These are phyloP conservation scores for Edolisoma coerulescens DNA, from an alignment of 2,113 vertebrate species.

Conservation along the genomic window DNA sequence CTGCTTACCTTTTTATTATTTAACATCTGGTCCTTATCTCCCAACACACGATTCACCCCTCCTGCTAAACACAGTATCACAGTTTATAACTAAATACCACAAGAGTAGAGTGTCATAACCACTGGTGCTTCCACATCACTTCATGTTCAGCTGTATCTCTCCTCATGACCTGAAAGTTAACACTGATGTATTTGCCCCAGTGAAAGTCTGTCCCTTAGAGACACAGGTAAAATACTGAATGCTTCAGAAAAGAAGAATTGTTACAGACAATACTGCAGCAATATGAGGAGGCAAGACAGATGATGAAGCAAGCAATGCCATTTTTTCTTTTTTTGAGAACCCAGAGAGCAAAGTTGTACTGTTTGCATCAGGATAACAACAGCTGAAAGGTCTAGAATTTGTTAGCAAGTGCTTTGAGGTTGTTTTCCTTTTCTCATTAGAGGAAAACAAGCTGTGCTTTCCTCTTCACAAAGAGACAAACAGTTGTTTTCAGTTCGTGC, in stretches of 20 bases:
- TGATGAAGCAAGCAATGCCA: neutral
- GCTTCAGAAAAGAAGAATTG: neutral
- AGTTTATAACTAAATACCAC: neutral
- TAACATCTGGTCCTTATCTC: neutral
- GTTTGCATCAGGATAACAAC: neutral
- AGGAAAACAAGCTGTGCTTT: neutral
- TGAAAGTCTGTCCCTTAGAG: neutral
- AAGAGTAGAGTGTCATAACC: neutral
- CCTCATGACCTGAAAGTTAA: neutral
- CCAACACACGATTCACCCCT: neutral
- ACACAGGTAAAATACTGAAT: neutral
- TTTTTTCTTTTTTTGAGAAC: neutral
- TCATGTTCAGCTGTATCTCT: neutral
- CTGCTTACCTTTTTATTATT: neutral
- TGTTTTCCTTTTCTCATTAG: neutral
- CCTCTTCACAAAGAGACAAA: neutral
- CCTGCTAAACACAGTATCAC: neutral
- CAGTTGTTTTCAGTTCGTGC: rapidly evolving
- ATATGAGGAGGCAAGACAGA: neutral
- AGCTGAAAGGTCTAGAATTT: neutral
- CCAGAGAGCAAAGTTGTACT: neutral
- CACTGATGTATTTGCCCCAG: rapidly evolving
- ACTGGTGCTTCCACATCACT: neutral
- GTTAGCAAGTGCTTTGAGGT: neutral
- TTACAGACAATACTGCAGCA: neutral